A percentile compares a stretch with the other conserved stretches of the same genome.
Evolutionary conservation across 1,140 invertebrate species (phyloP).

Genomic region (Apis dorsata): DNA sequence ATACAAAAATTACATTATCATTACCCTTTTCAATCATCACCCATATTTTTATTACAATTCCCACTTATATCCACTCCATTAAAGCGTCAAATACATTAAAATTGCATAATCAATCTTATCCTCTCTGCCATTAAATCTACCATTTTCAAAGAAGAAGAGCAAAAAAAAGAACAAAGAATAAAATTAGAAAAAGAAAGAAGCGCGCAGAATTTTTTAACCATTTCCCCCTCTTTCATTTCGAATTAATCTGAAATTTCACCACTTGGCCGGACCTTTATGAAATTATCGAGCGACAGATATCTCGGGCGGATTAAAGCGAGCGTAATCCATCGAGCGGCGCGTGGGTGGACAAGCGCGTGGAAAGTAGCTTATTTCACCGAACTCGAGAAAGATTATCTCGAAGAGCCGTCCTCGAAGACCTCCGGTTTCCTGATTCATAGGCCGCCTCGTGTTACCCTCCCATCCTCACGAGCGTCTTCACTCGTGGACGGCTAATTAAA

Average conservation of each 20-base stretch:
- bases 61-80: too few relatives aligned
- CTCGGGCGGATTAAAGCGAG: slow-evolving; percentile 21
- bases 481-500: slow-evolving; percentile 33
- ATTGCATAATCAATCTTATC: too few relatives aligned
- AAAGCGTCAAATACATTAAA: too few relatives aligned
- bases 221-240: too few relatives aligned
- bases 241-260: background rate
- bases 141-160: too few relatives aligned
- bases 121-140: too few relatives aligned
- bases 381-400: slow-evolving; percentile 37
- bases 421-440: slow-evolving; percentile 53
- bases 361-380: slow-evolving; percentile 45
- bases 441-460: slow-evolving; percentile 38
- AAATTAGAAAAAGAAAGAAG: too few relatives aligned
- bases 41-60: too few relatives aligned
- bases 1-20: too few relatives aligned
- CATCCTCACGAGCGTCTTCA: background rate
- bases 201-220: too few relatives aligned
- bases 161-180: too few relatives aligned
- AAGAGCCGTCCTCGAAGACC: slow-evolving; percentile 18
- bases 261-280: background rate
- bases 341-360: slow-evolving; percentile 40
- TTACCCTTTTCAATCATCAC: too few relatives aligned
- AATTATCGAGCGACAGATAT: slow-evolving; percentile 25
- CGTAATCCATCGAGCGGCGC: slow-evolving; percentile 26